A percentile compares a stretch with the other conserved stretches of the same genome.
These are phyloP conservation scores for Acipenser oxyrinchus DNA, from an alignment of 2,797 vertebrate species.

Conservation along the genomic window DNA sequence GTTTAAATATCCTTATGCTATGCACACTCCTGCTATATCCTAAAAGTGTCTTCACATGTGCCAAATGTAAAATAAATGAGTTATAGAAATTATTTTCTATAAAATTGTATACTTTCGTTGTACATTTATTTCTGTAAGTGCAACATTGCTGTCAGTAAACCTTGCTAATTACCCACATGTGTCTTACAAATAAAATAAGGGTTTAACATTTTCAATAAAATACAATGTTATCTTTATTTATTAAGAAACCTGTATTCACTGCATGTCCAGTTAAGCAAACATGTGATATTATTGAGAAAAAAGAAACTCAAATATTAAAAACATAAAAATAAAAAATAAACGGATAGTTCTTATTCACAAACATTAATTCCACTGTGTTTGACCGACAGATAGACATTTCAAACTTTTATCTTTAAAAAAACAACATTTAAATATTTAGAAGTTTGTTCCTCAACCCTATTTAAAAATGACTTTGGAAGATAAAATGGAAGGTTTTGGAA, in stretches of 20 bases:
- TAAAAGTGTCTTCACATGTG: constrained; percentile 47
- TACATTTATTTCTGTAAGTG: constrained; percentile 15
- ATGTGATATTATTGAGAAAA: too few relatives aligned
- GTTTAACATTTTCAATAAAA: constrained; percentile 10
- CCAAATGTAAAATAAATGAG: constrained; percentile 46
- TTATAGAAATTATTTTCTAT: constrained; percentile 40
- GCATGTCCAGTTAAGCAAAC: too few relatives aligned
- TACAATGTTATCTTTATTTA: constrained; percentile 12
- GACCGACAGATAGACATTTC: too few relatives aligned
- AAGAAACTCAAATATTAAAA: too few relatives aligned
- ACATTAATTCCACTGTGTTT: too few relatives aligned
- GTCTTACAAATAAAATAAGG: constrained; percentile 18
- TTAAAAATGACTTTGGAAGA: too few relatives aligned
- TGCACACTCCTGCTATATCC: constrained; percentile 39
- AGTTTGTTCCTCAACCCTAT: too few relatives aligned
- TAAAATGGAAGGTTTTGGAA: too few relatives aligned
- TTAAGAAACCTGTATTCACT: background rate
- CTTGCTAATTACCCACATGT: constrained; percentile 14
- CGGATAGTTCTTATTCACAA: too few relatives aligned
- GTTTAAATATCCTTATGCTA: constrained; percentile 38
- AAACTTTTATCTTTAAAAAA: too few relatives aligned
- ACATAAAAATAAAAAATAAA: too few relatives aligned
- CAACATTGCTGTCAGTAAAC: constrained; percentile 13
- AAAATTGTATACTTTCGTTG: constrained; percentile 16
- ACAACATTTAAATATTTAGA: too few relatives aligned